Base-by-base conservation (phyloP, 2,797 vertebrate species). In the Chaenodraco wilsoni region DNA sequence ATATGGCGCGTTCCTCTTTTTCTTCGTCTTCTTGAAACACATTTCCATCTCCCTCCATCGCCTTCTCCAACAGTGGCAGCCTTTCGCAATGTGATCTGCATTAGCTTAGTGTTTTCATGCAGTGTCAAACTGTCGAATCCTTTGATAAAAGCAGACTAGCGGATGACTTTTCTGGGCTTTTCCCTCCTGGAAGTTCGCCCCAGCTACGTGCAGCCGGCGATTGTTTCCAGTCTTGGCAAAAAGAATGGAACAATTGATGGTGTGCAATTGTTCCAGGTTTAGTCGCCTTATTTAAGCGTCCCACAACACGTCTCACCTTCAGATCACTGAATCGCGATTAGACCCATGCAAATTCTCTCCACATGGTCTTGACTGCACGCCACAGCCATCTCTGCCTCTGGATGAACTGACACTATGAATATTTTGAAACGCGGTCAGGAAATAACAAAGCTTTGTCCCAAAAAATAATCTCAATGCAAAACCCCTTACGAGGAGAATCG, bases 201-300 rank as follows among this genome's bases (percentile, higher is more conserved):
- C 74, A 60, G 74, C 88, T 86, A 61, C 27, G 66, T 85, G 83
- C 70, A 76, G 73, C 78, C 87, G 79, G 60, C 79, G 81, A 78
- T 58, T 69, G 76, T 90, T 89, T 89, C 84, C 87, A 88, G 72
- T 59, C 65, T 69, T 89, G 83, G 80, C 86, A 63, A 64, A 81
- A 90, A 80, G 85, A 92, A 78, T 88, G 85, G 89, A 89, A 87
- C 89, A 93, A 87, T 88, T 87, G 84, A 91, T 91, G 84, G 86
- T 85, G 79, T 88, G 89, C 76, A 66, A 87, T 90, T 89, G 83
- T 84, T 84, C 79, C 27, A 51, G 79, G 78, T 86, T 88, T 82
- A 82, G 78, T 72, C 60, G 51, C 70, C 76, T 76, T 86, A 67
- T 81, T 89, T 79, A 52, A 76, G 68, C 11, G 46, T 81, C 67